Conservation (phyloP, 2,113 vertebrate genomes). For the Indri indri region DNA sequence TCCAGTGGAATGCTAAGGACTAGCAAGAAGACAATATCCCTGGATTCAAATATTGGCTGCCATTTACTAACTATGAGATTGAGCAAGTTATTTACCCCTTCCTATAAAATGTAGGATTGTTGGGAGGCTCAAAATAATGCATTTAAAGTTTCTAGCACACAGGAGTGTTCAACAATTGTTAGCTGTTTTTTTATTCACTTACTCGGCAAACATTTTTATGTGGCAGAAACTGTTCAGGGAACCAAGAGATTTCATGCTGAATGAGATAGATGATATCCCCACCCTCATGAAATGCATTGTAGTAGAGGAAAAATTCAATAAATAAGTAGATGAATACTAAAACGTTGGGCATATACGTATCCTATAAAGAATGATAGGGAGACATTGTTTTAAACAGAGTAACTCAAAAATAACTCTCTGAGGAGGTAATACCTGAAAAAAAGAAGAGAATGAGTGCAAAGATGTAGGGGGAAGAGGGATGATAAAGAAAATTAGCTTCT, state of each 20-base stretch:
- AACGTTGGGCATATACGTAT: too few species aligned
- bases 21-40: not conserved
- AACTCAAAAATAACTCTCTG: too few species aligned
- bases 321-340: too few species aligned
- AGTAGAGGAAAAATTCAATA: too few species aligned
- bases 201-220: not conserved
- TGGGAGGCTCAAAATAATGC: not conserved
- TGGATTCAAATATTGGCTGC: not conserved
- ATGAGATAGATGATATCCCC: too few species aligned
- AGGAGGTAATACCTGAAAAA: too few species aligned
- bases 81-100: not conserved
- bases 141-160: not conserved
- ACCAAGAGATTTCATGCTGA: too few species aligned
- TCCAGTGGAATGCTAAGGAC: not conserved
- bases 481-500: not conserved
- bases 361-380: too few species aligned
- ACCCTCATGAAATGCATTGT: too few species aligned
- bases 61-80: not conserved
- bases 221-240: too few species aligned
- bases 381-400: too few species aligned
- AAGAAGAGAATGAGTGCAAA: not conserved
- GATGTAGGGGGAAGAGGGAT: not conserved
- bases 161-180: not conserved
- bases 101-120: not conserved
- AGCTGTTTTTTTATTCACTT: not conserved